Evolutionary conservation across 2,797 vertebrate genomes (phyloP), one percentile per base, ranked within the genome.

Genomic region (Argyrosomus regius): DNA sequence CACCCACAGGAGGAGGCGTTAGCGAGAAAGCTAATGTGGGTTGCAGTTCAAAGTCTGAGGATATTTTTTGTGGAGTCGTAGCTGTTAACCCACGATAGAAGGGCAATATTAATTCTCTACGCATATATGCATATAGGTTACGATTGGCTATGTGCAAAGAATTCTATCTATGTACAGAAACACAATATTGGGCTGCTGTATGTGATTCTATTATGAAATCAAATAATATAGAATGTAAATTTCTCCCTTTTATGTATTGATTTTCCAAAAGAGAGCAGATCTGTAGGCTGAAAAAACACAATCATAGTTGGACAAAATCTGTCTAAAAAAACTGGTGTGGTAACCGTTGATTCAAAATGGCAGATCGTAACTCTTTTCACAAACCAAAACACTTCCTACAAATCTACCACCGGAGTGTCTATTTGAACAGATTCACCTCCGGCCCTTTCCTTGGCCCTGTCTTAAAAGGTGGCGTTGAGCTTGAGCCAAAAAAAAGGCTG

Each of bases 401-500:
- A 68, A 81, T 83, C 72, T 49, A 60, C 83, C 63, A 57, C 20
- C 35, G 8, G 35, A 39, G 62, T 18, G 31, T 52, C 54, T 64
- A 0, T 71, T 58, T 60, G 24, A 50, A 62, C n/a, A 59, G 68
- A 69, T 77, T 56, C 49, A 61, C 58, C 71, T 43, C 39, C 61
- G 46, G 80, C 31, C 59, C 50, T 64, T 62, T 61, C 54, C 22
- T 52, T 52, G 68, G 66, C 59, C 81, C 62, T 24, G 26, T 82
- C 60, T 78, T 39, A 28, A 82, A 82, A 82, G 56, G 67, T 76
- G 77, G 22, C 1, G 68, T 78, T 81, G 88, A 80, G 54, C 78
- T 75, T 2, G n/a, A 90, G 92, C 90, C 89, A 90, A 74, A 80
- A 77, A 73, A 80, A 77, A 72, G 81, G 75, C 78, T 68, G 68